Percentiles rank a stretch among this genome's conserved stretches.
Conservation (phyloP, 2,888 invertebrate genomes). For the Drosophila anceps region DNA sequence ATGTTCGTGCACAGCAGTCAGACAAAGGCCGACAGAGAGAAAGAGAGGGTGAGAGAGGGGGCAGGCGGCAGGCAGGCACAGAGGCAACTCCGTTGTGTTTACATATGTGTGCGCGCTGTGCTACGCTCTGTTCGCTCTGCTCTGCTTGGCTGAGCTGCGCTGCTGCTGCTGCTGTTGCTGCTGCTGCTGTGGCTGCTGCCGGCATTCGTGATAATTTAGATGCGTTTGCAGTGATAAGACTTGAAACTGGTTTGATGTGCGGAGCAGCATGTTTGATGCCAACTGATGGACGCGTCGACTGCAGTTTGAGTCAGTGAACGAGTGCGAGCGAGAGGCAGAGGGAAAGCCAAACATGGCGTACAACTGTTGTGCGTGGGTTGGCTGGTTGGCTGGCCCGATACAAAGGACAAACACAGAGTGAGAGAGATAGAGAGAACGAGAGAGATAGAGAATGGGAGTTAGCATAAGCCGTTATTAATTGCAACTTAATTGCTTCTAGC, state of each 20-base stretch:
- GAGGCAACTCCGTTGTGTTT: slow-evolving; percentile 69
- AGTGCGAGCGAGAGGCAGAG: slow-evolving; percentile 6
- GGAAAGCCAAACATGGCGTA: slow-evolving; percentile 15
- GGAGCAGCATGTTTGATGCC: slow-evolving; percentile 71
- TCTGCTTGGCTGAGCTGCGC: slow-evolving; percentile 21
- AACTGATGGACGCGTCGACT: slow-evolving; percentile 26
- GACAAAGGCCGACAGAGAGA: not conserved
- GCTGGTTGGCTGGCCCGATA: slow-evolving; percentile 16
- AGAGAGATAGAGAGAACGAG: not conserved
- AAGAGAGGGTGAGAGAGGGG: too few species aligned
- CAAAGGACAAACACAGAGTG: slow-evolving; percentile 32
- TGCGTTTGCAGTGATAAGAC: slow-evolving; percentile 72
- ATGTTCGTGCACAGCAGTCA: slow-evolving; percentile 61
- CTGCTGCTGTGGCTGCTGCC: slow-evolving; percentile 45
- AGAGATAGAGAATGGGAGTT: not conserved
- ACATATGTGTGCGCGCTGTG: slow-evolving; percentile 43
- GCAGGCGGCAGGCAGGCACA: slow-evolving; percentile 19
- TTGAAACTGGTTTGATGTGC: slow-evolving; percentile 74
- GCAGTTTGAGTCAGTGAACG: slow-evolving; percentile 47
- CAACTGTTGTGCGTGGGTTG: slow-evolving; percentile 33
- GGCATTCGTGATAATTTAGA: slow-evolving; percentile 78
- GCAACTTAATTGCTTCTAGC: slow-evolving; percentile 71
- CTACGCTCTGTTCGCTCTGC: slow-evolving; percentile 22
- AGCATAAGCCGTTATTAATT: slow-evolving; percentile 72
- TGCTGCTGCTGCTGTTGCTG: slow-evolving; percentile 33